Conservation (phyloP, 2,888 invertebrate genomes). For the Phyllotreta striolata region DNA sequence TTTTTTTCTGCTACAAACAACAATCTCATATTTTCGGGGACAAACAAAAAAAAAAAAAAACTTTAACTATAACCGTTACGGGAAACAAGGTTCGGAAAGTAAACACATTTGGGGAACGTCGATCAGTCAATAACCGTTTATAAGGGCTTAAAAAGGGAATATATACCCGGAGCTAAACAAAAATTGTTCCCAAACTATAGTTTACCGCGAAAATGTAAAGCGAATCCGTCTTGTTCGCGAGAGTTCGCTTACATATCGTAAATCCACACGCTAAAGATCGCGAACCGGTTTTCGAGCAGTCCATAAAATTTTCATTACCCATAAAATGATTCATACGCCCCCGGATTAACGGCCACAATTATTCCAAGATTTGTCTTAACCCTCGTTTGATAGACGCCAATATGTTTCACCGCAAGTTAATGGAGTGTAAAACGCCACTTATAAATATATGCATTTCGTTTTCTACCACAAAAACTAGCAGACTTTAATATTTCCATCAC, state of each 20-base stretch:
- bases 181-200: too few species aligned
- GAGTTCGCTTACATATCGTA: constrained; percentile 6
- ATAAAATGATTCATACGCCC: constrained; percentile 38
- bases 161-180: too few species aligned
- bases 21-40: constrained; percentile 1
- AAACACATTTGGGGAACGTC: constrained; percentile 21
- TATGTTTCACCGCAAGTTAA: constrained; percentile 21
- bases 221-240: too few species aligned
- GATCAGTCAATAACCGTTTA: constrained; percentile 23
- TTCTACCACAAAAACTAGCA: not conserved
- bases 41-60: constrained; percentile 11
- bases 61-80: constrained; percentile 18
- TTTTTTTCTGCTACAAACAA: not conserved
- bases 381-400: constrained; percentile 28
- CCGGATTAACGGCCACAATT: constrained; percentile 27
- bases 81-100: constrained; percentile 24
- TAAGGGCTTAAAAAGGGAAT: constrained; percentile 18
- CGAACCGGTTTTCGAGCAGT: constrained; percentile 24
- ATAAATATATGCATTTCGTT: not conserved
- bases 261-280: constrained; percentile 12
- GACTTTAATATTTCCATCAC: too few species aligned
- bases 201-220: too few species aligned
- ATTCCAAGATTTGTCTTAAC: constrained; percentile 34
- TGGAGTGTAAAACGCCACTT: constrained; percentile 21
- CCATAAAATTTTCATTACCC: constrained; percentile 37